phyloP scores from a whole-genome alignment of 1,140 invertebrate genomes.

The Megalonaias nervosa region DNA sequence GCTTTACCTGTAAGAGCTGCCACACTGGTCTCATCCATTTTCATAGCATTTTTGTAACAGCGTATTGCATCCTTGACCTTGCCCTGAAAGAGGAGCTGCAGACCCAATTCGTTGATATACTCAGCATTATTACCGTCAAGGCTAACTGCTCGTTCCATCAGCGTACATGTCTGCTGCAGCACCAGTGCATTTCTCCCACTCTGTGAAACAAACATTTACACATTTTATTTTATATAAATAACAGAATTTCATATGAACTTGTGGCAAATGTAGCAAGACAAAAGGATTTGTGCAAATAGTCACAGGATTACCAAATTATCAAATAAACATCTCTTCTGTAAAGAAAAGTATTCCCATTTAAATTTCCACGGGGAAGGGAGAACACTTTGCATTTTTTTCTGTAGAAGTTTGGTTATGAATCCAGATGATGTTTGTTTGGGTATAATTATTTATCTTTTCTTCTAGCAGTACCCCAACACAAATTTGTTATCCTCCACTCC shows the following conservation, averaged over 20 bases:
- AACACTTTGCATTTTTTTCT: no score
- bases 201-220: constrained; percentile 56
- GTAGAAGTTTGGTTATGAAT: no score
- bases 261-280: no score
- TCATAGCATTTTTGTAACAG: constrained; percentile 85
- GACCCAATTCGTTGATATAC: constrained; percentile 85
- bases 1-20: constrained; percentile 76
- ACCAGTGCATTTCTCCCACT: constrained; percentile 82
- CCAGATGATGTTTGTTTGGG: no score
- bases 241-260: background rate
- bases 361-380: no score
- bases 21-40: constrained; percentile 87
- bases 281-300: no score
- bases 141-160: constrained; percentile 83
- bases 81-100: constrained; percentile 81
- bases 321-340: no score
- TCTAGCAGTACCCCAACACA: no score
- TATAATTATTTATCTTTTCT: no score
- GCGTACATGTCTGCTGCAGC: constrained; percentile 81
- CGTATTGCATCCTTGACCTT: constrained; percentile 85
- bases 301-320: no score
- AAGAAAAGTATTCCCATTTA: no score
- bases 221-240: background rate
- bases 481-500: no score
- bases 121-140: constrained; percentile 80